Percentiles rank a stretch among this genome's conserved stretches.
These are phyloP conservation scores for Esox lucius DNA, from an alignment of 2,797 vertebrate species.

Conservation along the genomic window DNA sequence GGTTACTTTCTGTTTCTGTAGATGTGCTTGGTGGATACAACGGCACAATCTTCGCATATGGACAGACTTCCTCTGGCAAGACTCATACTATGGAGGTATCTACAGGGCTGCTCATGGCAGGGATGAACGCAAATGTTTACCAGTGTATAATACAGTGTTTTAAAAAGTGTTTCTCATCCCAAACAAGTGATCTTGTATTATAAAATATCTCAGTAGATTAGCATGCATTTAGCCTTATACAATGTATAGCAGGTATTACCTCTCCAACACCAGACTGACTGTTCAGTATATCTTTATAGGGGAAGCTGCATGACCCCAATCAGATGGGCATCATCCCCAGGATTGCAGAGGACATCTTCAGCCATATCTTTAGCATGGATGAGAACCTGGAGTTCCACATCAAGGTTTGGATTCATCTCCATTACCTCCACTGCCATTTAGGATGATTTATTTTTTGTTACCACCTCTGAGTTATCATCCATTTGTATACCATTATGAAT, in stretches of 20 bases:
- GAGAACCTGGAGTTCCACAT: conserved; percentile 97
- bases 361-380: conserved; percentile 96
- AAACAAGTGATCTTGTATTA: background rate
- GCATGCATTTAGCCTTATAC: background rate
- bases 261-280: background rate
- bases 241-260: background rate
- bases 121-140: background rate
- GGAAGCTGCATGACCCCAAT: conserved; percentile 89
- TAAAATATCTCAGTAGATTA: background rate
- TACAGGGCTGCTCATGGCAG: conserved; percentile 31
- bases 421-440: background rate
- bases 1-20: conserved; percentile 42
- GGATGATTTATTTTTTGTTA: background rate
- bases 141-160: background rate
- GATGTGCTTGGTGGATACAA: conserved; percentile 89
- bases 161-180: background rate
- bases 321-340: conserved; percentile 96
- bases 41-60: conserved; percentile 91
- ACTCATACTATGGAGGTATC: conserved; percentile 89
- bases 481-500: background rate
- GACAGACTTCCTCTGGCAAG: conserved; percentile 89
- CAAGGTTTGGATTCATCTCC: conserved; percentile 75
- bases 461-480: background rate
- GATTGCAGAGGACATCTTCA: conserved; percentile 94
- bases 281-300: conserved; percentile 65